Evolutionary conservation across 1,140 invertebrate genomes (phyloP).

Genomic region (Drosophila kikkawai): DNA sequence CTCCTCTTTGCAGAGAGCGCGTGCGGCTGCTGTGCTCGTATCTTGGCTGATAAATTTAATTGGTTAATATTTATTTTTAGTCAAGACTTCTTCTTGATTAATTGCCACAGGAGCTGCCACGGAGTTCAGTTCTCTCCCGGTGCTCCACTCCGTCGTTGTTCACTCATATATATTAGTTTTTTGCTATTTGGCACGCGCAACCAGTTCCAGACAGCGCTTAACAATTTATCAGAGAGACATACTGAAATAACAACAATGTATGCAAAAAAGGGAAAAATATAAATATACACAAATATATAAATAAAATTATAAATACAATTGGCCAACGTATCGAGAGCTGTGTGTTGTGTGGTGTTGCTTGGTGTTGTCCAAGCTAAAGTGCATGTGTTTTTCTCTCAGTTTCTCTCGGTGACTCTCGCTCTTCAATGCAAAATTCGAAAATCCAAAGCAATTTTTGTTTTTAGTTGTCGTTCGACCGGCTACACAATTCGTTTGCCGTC

Average conservation of each 20-base stretch:
- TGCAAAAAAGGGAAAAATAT: constrained; percentile 29
- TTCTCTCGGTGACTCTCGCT: constrained; percentile 28
- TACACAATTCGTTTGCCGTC: constrained; percentile 53
- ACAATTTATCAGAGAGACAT: constrained; percentile 31
- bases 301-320: constrained; percentile 60
- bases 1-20: not conserved
- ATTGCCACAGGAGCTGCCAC: constrained; percentile 40
- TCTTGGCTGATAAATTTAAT: constrained; percentile 65
- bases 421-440: constrained; percentile 57
- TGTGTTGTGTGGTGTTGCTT: constrained; percentile 26
- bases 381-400: constrained; percentile 69
- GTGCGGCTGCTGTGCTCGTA: constrained; percentile 40
- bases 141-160: constrained; percentile 3
- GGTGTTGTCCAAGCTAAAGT: constrained; percentile 66
- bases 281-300: constrained; percentile 42
- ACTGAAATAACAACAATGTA: constrained; percentile 20
- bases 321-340: constrained; percentile 56
- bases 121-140: constrained; percentile 21
- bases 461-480: constrained; percentile 57
- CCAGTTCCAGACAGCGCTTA: constrained; percentile 60
- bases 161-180: constrained; percentile 64
- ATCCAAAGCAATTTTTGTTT: constrained; percentile 59
- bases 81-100: constrained; percentile 65
- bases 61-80: constrained; percentile 82
- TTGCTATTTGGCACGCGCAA: constrained; percentile 74